Evolutionary conservation across 1,140 invertebrate genomes (phyloP), one percentile per base, ranked within the genome.

Genomic region (Cotesia vestalis): DNA sequence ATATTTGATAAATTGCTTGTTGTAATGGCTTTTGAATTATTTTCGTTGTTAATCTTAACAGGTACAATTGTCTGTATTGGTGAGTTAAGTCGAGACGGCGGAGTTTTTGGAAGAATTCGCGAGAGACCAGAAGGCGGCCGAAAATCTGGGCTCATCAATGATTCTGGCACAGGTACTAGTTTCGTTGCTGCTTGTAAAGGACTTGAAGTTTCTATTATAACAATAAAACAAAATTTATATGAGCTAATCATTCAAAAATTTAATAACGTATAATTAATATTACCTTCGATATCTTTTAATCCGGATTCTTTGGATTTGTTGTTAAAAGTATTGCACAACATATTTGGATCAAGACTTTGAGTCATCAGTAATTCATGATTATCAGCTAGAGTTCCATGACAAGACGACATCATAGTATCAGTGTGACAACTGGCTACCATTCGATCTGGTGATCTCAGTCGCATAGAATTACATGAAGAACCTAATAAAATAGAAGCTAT

Each of bases 81-180:
- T 40, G 85, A 83, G 64, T 80, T 84, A 34, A 85, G 73, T 76
- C 85, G 83, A 64, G 78, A 83, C 20, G 83, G 77, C 34, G 82
- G 81, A 8, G 83, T 83, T 68, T 84, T 85, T 34, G 79, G 77
- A 66, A 85, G 73, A 60, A 85, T 78, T 63, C 81, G 75, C 27
- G 81, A 83, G 2, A 85, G 75, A 38, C 84, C 84, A 5, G 83
- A 85, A 14, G 88, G 81, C 71, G 91, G 90, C 76, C 91, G 87
- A 79, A 93, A 93, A 83, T 94, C 93, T 2, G 94, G 94, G 83
- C 93, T 94, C 91, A 94, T 94, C 0, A 95, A 84, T 0, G 93
- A 93, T 80, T 96, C 94, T 6, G 94, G 94, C 46, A 95, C 93
- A 3, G 94, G 94, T 1, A 96, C 92, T 85, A 95, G 91, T 84